Base-by-base conservation (phyloP, 2,797 vertebrate genomes). In the Threskiornis aethiopicus region DNA sequence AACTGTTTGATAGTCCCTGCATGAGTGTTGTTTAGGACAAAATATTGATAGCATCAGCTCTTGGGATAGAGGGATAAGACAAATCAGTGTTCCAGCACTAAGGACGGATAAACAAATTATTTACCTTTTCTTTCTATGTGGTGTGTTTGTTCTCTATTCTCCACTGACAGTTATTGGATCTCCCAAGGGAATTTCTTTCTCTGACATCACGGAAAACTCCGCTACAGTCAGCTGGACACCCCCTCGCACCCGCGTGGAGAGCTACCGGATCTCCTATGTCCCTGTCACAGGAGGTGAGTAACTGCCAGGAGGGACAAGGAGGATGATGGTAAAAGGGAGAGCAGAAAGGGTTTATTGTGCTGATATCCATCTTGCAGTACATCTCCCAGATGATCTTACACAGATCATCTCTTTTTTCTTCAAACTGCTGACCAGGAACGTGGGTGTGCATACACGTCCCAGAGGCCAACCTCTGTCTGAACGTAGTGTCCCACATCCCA, bases 151-250 rank as follows among this genome's bases (percentile, higher is more conserved):
- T 70, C 55, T 92, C 44, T 89, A 0, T 9, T 83, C 64, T 96
- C 73, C 84, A 67, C 44, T 55, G 64, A 39, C 97, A 99, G 99
- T 98, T 54, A 96, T 99, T 95, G 99, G 99, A 49, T 97, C 99
- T 89, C 99, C 99, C 8, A 99, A 98, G 95, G 99, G 99, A 58
- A 98, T 99, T 70, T 97, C 97, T 21, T 99, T 99, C 98, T 99
- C 99, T 14, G 99, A 99, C 78, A 98, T 99, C 95, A 99, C 99
- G 0, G 99, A 99, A 97, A 99, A 98, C 1, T 98, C 99, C 0
- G 98, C 99, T 85, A 98, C 98, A 0, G 98, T 99, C 93, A 99
- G 98, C 97, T 99, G 99, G 99, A 98, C 95, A 10, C 96, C 98
- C 0, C 99, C 99, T 3, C 98, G 97, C 37, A 97, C 98, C 42